Conservation (phyloP, 2,888 invertebrate species). For the Cabera pusaria region DNA sequence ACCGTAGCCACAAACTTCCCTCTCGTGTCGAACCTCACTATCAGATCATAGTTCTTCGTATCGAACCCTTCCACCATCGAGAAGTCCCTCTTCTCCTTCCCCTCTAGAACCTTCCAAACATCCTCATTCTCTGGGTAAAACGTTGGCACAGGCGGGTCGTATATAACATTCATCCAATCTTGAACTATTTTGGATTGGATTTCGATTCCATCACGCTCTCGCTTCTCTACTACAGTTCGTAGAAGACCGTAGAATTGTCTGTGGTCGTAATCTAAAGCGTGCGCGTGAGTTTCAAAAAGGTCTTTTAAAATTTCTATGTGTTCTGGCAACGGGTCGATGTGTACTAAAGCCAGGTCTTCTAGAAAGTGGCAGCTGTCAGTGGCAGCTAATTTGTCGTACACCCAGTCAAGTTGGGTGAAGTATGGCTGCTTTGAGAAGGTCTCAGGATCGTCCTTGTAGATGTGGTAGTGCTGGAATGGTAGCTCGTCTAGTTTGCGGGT, state of each 20-base stretch:
- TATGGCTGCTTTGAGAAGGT: slow-evolving; percentile 86
- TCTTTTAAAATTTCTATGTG: slow-evolving; percentile 85
- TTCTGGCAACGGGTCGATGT: slow-evolving; percentile 71
- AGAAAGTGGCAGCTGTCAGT: slow-evolving; percentile 89
- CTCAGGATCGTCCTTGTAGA: slow-evolving; percentile 76
- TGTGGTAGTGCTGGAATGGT: slow-evolving; percentile 89
- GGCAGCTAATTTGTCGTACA: slow-evolving; percentile 90
- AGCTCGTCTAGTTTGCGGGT: slow-evolving; percentile 91
- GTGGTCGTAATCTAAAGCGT: slow-evolving; percentile 91
- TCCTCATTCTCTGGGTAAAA: slow-evolving; percentile 82
- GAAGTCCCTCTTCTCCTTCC: slow-evolving; percentile 55
- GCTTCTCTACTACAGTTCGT: slow-evolving; percentile 62
- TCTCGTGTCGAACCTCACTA: slow-evolving; percentile 85
- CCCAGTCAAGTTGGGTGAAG: slow-evolving; percentile 90
- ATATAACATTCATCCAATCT: slow-evolving; percentile 70
- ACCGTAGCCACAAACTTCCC: slow-evolving; percentile 90
- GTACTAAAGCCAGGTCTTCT: slow-evolving; percentile 87
- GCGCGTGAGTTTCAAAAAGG: slow-evolving; percentile 87
- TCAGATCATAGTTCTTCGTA: slow-evolving; percentile 82
- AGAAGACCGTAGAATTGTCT: slow-evolving; percentile 90
- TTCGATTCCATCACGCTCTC: slow-evolving; percentile 57
- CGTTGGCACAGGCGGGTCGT: slow-evolving; percentile 84
- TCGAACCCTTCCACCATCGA: slow-evolving; percentile 67
- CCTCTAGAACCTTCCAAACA: slow-evolving; percentile 61
- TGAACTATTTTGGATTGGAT: slow-evolving; percentile 63